Conservation (phyloP, 2,113 vertebrate genomes). For the Brachyhypopomus gauderio region DNA sequence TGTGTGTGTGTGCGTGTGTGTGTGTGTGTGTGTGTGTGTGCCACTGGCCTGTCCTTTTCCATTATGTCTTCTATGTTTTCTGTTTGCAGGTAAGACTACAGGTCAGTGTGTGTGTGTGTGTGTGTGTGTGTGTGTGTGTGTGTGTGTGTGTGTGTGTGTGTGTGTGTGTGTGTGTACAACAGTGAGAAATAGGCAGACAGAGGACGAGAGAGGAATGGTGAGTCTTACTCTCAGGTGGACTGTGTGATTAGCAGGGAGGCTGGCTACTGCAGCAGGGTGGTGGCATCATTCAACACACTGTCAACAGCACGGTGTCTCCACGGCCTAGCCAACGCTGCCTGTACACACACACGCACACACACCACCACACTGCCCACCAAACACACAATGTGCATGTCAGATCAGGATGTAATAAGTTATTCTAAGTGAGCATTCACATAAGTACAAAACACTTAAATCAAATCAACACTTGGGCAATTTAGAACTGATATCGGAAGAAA, state of each 20-base stretch:
- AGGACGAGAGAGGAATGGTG: neutral
- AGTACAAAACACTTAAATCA: conserved; percentile 36
- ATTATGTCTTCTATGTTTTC: conserved; percentile 68
- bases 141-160: conserved; percentile 41
- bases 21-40: no score
- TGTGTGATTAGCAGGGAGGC: conserved; percentile 32
- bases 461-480: conserved; percentile 43
- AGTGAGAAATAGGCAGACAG: neutral
- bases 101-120: conserved; percentile 42
- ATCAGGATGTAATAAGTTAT: conserved; percentile 32
- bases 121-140: conserved; percentile 27
- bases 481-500: conserved; percentile 36
- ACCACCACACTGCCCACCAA: conserved; percentile 1
- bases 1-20: no score
- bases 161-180: conserved; percentile 27
- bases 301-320: conserved; percentile 58
- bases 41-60: conserved; percentile 68
- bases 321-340: conserved; percentile 62
- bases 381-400: conserved; percentile 28
- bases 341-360: conserved; percentile 63
- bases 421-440: conserved; percentile 24
- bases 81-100: conserved; percentile 62
- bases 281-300: conserved; percentile 65
- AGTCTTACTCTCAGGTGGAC: conserved; percentile 23
- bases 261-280: conserved; percentile 8